Evolutionary conservation across 2,113 vertebrate species (phyloP).

Genomic region (Scomber colias): DNA sequence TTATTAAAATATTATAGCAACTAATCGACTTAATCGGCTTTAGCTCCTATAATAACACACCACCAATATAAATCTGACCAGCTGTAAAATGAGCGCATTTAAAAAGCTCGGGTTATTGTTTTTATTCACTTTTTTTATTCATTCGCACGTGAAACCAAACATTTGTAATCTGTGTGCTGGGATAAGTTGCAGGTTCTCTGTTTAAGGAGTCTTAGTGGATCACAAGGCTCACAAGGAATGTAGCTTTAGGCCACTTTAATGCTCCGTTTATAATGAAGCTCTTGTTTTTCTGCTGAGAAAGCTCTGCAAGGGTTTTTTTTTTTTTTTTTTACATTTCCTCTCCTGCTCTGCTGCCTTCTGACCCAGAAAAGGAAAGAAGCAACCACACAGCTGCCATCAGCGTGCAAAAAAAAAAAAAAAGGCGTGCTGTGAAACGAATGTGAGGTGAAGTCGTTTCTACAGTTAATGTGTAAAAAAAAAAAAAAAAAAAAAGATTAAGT

Average conservation of each 20-base stretch:
- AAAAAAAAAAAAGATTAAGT: no score
- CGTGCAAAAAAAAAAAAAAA: not conserved
- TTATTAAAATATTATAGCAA: no score
- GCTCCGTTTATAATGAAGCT: conserved; percentile 57
- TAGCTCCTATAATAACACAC: no score
- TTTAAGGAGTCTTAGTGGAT: conserved; percentile 63
- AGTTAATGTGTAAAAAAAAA: no score
- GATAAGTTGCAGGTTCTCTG: conserved; percentile 31
- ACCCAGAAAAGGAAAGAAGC: conserved; percentile 51
- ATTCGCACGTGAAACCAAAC: not conserved
- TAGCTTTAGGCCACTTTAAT: conserved; percentile 65
- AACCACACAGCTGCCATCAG: not conserved
- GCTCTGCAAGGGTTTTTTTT: conserved; percentile 38
- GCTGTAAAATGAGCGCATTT: not conserved
- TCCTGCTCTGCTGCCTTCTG: conserved; percentile 37
- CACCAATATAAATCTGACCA: not conserved
- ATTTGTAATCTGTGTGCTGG: not conserved
- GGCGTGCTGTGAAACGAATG: not conserved
- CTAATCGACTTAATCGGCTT: no score
- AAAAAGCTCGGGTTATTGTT: not conserved
- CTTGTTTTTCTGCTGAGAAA: conserved; percentile 78
- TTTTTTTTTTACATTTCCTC: conserved; percentile 51
- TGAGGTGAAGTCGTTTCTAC: not conserved
- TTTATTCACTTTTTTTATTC: not conserved
- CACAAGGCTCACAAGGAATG: conserved; percentile 77